These are phyloP conservation scores for Psophia crepitans DNA, from an alignment of 2,113 vertebrate species.

Conservation along the genomic window DNA sequence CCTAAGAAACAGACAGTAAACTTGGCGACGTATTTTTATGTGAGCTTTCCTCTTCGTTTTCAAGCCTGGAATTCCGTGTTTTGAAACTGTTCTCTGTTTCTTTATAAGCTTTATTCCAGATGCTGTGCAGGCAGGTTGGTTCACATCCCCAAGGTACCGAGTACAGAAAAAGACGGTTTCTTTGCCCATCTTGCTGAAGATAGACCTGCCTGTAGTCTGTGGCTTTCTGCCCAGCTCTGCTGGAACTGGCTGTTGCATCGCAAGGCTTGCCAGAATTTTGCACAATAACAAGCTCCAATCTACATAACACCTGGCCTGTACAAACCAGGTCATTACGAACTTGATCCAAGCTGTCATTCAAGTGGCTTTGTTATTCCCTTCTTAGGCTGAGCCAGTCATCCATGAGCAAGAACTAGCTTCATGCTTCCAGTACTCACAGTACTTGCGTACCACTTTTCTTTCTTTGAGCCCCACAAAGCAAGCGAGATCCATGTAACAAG, in stretches of 20 bases:
- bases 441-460: not conserved
- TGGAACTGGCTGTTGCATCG: conserved; percentile 57
- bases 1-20: not conserved
- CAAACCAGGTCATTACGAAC: conserved; percentile 77
- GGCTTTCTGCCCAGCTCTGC: conserved; percentile 74
- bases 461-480: not conserved
- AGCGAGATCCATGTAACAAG: not conserved
- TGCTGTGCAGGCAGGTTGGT: conserved; percentile 34
- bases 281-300: conserved; percentile 78
- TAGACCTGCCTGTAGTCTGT: conserved; percentile 59
- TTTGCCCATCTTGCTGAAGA: conserved; percentile 55
- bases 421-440: not conserved
- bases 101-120: conserved; percentile 33
- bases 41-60: not conserved
- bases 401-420: not conserved
- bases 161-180: conserved; percentile 13
- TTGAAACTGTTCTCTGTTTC: conserved; percentile 9
- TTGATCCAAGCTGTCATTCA: conserved; percentile 76
- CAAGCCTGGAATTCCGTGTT: not conserved
- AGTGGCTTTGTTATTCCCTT: conserved; percentile 69
- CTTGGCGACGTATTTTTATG: not conserved
- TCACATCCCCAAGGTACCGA: conserved; percentile 41
- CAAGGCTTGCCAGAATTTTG: conserved; percentile 74
- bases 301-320: conserved; percentile 81
- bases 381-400: conserved; percentile 34